Conservation (phyloP, 2,888 invertebrate genomes). For the Andrena camellia region DNA sequence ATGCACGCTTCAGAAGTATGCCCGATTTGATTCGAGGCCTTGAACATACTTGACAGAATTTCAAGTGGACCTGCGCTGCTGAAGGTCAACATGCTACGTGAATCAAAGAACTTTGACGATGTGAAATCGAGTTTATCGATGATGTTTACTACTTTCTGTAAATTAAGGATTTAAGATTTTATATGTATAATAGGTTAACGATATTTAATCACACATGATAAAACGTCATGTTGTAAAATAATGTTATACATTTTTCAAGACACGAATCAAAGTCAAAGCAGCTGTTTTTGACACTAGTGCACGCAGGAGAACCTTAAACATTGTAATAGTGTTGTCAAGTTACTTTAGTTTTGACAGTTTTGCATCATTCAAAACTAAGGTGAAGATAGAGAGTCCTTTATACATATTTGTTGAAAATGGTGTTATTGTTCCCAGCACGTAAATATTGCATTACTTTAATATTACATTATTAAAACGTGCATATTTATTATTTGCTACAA, state of each 20-base stretch:
- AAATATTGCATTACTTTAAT: neutral
- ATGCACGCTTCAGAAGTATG: constrained; percentile 56
- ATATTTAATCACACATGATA: constrained; percentile 6
- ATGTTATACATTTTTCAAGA: constrained; percentile 29
- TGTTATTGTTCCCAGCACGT: neutral
- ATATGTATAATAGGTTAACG: constrained; percentile 38
- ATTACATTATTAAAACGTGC: neutral
- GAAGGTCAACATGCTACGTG: constrained; percentile 14
- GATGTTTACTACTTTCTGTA: constrained; percentile 33
- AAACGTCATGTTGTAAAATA: neutral
- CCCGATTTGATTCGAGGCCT: constrained; percentile 63
- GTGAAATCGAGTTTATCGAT: constrained; percentile 9
- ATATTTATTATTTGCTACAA: constrained; percentile 20
- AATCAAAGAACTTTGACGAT: constrained; percentile 1
- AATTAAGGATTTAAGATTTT: constrained; percentile 39
- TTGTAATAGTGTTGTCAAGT: neutral
- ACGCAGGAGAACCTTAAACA: constrained; percentile 14
- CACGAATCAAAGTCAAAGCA: neutral
- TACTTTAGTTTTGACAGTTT: constrained; percentile 15
- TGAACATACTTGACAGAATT: constrained; percentile 42
- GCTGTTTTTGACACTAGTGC: constrained; percentile 4
- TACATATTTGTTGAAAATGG: constrained; percentile 7
- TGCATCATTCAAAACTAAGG: constrained; percentile 2
- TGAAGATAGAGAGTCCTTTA: neutral
- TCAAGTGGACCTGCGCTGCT: neutral